Conservation (phyloP, 2,113 vertebrate species). For the Serilophus lunatus region DNA sequence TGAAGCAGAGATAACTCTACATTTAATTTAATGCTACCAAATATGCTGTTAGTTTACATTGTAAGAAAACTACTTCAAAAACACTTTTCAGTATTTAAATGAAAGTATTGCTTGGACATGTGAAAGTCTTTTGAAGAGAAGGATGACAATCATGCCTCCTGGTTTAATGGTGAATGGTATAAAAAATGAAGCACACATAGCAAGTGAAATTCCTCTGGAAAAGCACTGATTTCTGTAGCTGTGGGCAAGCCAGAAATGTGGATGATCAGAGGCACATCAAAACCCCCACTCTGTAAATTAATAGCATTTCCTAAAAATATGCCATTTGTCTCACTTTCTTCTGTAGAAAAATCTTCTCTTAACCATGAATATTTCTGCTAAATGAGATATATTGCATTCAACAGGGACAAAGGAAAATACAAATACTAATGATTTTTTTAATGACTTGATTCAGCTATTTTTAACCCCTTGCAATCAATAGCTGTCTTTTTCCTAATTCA, state of each 20-base stretch:
- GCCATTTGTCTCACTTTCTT: background rate
- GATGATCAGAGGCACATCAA: background rate
- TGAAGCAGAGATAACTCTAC: background rate
- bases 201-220: background rate
- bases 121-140: background rate
- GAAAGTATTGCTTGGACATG: background rate
- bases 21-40: background rate
- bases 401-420: background rate
- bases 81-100: background rate
- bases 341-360: background rate
- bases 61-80: background rate
- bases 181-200: background rate
- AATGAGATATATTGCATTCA: background rate
- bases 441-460: constrained; percentile 1
- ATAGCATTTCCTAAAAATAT: background rate
- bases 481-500: background rate
- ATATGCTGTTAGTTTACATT: background rate
- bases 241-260: background rate
- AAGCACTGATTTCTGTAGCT: background rate
- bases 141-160: background rate
- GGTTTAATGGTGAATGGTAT: background rate
- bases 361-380: background rate
- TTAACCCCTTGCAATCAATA: constrained; percentile 20
- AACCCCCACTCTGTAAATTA: background rate
- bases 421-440: background rate